These are phyloP conservation scores for Acanthaster planci DNA, from an alignment of 35 echinoderm and acorn worm genomes.

Conservation along the genomic window DNA sequence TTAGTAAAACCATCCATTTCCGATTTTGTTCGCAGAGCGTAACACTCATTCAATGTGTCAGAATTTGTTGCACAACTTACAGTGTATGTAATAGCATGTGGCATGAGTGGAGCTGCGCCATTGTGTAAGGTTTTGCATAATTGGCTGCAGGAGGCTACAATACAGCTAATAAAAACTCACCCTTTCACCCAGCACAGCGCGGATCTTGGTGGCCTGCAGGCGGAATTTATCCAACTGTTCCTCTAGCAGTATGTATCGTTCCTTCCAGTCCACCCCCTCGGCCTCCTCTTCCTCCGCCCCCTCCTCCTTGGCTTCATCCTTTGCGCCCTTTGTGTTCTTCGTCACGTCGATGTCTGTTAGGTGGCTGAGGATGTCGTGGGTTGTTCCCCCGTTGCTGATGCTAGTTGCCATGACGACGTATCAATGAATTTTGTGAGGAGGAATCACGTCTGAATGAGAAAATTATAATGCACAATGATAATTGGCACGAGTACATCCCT, in stretches of 20 bases:
- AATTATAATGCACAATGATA: background rate
- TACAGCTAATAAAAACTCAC: background rate
- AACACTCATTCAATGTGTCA: too few species aligned
- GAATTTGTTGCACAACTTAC: too few species aligned
- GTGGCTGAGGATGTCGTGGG: slow-evolving; percentile 16
- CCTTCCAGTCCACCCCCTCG: slow-evolving; percentile 61
- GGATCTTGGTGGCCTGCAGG: slow-evolving; percentile 58
- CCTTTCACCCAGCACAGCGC: slow-evolving; percentile 56
- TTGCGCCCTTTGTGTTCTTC: background rate
- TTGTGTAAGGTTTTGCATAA: too few species aligned
- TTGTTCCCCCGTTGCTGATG: slow-evolving; percentile 21
- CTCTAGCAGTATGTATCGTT: slow-evolving; percentile 43
- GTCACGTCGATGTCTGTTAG: slow-evolving; percentile 7
- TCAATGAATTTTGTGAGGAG: background rate
- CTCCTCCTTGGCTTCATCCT: slow-evolving; percentile 9
- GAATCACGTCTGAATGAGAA: background rate
- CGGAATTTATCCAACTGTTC: slow-evolving; percentile 61
- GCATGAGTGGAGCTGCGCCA: too few species aligned
- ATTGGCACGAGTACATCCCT: background rate
- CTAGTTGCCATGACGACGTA: background rate
- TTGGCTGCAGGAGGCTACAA: too few species aligned
- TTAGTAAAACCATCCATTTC: too few species aligned
- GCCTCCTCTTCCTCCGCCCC: slow-evolving; percentile 3
- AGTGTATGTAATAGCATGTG: too few species aligned
- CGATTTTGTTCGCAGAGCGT: too few species aligned